Evolutionary conservation across 2,888 invertebrate genomes (phyloP), one percentile per base, ranked within the genome.

Genomic region (Biston stratarius): DNA sequence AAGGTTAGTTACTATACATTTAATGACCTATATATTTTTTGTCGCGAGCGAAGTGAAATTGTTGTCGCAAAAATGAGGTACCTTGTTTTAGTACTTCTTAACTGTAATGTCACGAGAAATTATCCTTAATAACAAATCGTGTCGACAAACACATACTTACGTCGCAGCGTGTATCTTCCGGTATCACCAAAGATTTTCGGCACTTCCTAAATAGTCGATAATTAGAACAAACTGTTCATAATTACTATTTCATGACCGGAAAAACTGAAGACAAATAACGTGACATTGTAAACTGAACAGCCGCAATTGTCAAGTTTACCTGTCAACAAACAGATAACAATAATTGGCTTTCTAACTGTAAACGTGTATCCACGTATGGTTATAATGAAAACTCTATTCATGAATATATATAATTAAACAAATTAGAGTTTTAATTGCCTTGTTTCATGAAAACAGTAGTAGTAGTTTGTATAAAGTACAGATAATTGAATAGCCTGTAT

Each of bases 1-100:
- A 90, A 90, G 73, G 73, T 66, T 56, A 44, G 61, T 77, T 79
- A 76, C 73, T 75, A 71, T 80, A 75, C 84, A 85, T 87, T 88
- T 84, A 86, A 78, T 83, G 81, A 78, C 79, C 82, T 80, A 82
- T 80, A 81, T 84, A 56, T 81, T 79, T 76, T 76, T 75, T 77
- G 62, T 76, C 71, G 74, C 76, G 73, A 64, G 59, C 56, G 60
- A 66, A 68, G 61, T 53, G 56, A 53, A 60, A 61, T 45, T 63
- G 62, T 58, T 53, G 34, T 42, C 24, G 12, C 47, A 34, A 11
- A 53, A 52, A 48, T 34, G 47, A 51, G 9, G 36, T 56, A 62
- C 59, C 56, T 61, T 59, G 55, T 67, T 69, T 49, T 12, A 45
- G 45, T 64, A 49, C 51, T 44, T 38, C 11, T 45, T 68, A 72